phyloP scores from a whole-genome alignment of 2,113 vertebrate species.

The Microtus pennsylvanicus region DNA sequence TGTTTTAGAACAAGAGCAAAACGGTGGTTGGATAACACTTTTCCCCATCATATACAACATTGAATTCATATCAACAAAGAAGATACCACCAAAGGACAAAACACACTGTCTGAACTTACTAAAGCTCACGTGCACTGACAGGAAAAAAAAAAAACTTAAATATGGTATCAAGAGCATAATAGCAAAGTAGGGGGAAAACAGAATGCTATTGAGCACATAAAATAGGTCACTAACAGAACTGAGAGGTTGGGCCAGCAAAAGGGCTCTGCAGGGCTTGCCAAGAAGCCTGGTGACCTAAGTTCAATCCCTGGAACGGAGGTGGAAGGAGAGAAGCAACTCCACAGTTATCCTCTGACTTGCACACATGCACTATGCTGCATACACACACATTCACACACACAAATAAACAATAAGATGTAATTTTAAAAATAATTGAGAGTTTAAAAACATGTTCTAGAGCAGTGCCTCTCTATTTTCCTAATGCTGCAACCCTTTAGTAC shows the following conservation, averaged over 20 bases:
- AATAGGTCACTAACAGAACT: not conserved
- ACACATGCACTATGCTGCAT: not conserved
- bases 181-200: not conserved
- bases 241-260: not conserved
- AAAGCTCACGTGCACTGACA: not conserved
- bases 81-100: not conserved
- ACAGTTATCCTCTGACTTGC: not conserved
- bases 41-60: not conserved
- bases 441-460: not conserved
- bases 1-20: constrained; percentile 29
- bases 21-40: not conserved
- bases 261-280: not conserved
- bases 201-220: not conserved
- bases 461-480: not conserved
- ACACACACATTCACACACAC: not conserved
- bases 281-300: not conserved
- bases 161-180: not conserved
- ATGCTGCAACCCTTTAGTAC: not conserved
- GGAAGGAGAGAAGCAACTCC: not conserved
- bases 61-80: constrained; percentile 16
- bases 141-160: constrained; percentile 36
- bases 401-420: not conserved
- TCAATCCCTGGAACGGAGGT: not conserved
- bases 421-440: not conserved
- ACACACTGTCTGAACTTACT: not conserved